Percentiles rank a stretch among this genome's conserved stretches.
phyloP scores from a whole-genome alignment of 1,140 invertebrate genomes.

The Acromyrmex heyeri region DNA sequence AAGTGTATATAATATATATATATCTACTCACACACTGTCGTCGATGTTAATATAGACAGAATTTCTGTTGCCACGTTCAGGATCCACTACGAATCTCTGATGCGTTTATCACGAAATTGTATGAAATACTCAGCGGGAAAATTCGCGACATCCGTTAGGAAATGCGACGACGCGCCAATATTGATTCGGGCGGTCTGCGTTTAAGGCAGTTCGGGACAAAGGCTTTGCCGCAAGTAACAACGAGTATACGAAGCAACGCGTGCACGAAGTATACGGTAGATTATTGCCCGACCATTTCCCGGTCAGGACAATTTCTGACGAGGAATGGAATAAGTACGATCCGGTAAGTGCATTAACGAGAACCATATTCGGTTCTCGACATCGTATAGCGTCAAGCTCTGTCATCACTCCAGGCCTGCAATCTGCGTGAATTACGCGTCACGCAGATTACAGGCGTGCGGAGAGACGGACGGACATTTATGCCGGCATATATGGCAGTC shows the following conservation, averaged over 20 bases:
- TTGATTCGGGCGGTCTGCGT: not conserved
- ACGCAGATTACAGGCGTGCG: conserved; percentile 40
- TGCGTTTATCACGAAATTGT: conserved; percentile 19
- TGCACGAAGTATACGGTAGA: not conserved
- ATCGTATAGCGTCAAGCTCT: conserved; percentile 6
- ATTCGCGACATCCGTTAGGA: not conserved
- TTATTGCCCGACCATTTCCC: not conserved
- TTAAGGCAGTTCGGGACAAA: not conserved
- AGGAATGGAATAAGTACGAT: not conserved
- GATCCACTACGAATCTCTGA: not conserved
- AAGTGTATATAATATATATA: not conserved
- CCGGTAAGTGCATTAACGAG: conserved; percentile 12
- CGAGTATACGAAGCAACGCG: no score
- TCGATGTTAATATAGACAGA: not conserved
- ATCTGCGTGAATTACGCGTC: conserved; percentile 56
- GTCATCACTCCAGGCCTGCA: conserved; percentile 42
- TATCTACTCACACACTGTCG: not conserved
- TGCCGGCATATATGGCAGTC: not conserved
- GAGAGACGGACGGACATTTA: not conserved
- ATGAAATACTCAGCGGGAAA: not conserved
- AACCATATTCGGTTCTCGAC: conserved; percentile 28
- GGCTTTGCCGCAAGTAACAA: not conserved
- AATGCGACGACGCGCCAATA: conserved; percentile 1
- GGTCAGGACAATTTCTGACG: not conserved
- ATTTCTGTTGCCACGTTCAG: conserved; percentile 26